phyloP scores from a whole-genome alignment of 2,113 vertebrate genomes.

The Rhinopithecus roxellana region DNA sequence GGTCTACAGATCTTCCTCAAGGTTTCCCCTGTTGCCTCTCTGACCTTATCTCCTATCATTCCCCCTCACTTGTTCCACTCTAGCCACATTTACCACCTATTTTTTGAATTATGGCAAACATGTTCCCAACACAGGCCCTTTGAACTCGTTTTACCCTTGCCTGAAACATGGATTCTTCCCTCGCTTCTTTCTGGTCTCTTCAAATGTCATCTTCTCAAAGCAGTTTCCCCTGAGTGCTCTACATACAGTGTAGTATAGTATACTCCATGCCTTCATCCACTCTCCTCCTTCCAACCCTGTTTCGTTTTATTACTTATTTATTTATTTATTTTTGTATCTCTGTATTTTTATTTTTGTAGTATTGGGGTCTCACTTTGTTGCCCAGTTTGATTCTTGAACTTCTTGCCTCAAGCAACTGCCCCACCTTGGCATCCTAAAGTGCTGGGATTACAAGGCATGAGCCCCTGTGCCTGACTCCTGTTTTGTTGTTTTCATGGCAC shows the following conservation, averaged over 20 bases:
- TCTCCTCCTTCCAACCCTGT: background rate
- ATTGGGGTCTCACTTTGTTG: too few species aligned
- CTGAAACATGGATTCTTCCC: background rate
- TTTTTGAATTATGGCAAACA: background rate
- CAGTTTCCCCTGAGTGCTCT: background rate
- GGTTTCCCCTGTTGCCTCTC: background rate
- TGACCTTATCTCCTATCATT: background rate
- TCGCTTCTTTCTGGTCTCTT: background rate
- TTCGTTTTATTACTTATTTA: background rate
- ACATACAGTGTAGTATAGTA: background rate
- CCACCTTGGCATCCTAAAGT: too few species aligned
- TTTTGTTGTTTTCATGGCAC: background rate
- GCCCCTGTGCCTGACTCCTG: too few species aligned
- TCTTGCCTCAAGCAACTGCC: too few species aligned
- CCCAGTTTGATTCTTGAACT: too few species aligned
- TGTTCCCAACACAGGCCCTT: background rate
- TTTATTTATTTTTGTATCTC: too few species aligned
- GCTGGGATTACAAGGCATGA: too few species aligned
- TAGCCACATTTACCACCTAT: background rate
- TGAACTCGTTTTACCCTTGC: background rate
- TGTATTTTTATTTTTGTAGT: too few species aligned
- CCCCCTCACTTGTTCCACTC: background rate
- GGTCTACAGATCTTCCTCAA: background rate
- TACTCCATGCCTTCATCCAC: background rate
- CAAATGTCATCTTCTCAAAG: background rate